Percentiles rank a stretch among this genome's conserved stretches.
Evolutionary conservation across 2,797 vertebrate species (phyloP).

Genomic region (Setipinna tenuifilis): DNA sequence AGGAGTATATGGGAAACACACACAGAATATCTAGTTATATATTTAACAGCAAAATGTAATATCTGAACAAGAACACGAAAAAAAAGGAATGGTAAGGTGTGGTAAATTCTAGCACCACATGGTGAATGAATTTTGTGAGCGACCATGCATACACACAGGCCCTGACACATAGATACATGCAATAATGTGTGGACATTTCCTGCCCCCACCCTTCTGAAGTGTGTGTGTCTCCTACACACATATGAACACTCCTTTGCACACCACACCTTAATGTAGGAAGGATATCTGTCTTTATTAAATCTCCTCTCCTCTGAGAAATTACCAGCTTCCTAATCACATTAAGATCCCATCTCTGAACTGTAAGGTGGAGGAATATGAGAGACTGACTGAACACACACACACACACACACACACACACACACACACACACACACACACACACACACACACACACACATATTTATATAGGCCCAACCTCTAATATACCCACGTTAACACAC

Average conservation of each 20-base stretch:
- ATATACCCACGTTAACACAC: no score
- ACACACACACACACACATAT: constrained; percentile 41
- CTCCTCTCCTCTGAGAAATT: constrained; percentile 11
- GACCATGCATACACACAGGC: no score
- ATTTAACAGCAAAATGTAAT: no score
- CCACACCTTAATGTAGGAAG: not conserved
- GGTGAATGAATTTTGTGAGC: no score
- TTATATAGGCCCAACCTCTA: not conserved
- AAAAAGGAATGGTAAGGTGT: no score
- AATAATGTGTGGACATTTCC: no score
- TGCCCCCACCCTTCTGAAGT: not conserved
- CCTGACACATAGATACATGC: not conserved
- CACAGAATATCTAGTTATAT: no score
- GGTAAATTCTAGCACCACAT: no score
- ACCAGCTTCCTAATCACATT: constrained; percentile 8
- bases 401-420: constrained; percentile 23
- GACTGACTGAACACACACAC: not conserved
- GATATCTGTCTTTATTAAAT: constrained; percentile 22
- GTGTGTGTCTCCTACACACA: not conserved
- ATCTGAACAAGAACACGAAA: no score
- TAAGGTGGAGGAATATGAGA: constrained; percentile 8
- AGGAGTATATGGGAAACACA: no score
- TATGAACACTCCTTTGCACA: not conserved
- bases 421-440: constrained; percentile 37
- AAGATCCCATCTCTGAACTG: not conserved